Evolutionary conservation across 1,140 invertebrate species (phyloP), one percentile per base, ranked within the genome.

Genomic region (Manduca sexta): DNA sequence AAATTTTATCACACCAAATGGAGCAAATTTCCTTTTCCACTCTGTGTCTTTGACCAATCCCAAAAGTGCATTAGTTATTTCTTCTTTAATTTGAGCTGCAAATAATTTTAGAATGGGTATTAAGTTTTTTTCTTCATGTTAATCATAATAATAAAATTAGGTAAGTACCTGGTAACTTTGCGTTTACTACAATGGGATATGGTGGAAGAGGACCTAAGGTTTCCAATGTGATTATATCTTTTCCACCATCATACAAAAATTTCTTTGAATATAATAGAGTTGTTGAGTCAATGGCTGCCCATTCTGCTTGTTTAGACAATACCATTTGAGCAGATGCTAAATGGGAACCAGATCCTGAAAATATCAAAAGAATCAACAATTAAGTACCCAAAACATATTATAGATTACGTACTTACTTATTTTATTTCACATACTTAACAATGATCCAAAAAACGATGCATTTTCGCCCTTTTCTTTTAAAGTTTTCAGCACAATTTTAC

Each of bases 311-410:
- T 60, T 89, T 89, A 15, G 86, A 77, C 45, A 89, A 62, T 3
- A 92, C 89, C 88, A 89, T 90, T 66, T 89, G 84, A 37, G 90
- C 86, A 14, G 89, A 89, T 33, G 86, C 82, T 49, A 90, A 80
- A 72, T 92, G 90, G 33, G 89, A 90, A 41, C 88, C 88, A 56
- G 88, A 88, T 74, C 70, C 87, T 89, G 66, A 49, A 64, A 62
- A n/a, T n/a, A n/a, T n/a, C n/a, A n/a, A n/a, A n/a, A n/a, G n/a
- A n/a, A n/a, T n/a, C n/a, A n/a, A n/a, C n/a, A n/a, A n/a, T n/a
- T n/a, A n/a, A n/a, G n/a, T n/a, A n/a, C n/a, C n/a, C n/a, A n/a
- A n/a, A n/a, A n/a, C n/a, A n/a, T n/a, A 45, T 44, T 13, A 48
- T 38, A 42, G 21, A 29, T 7, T 12, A 26, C 10, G 21, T 12